Evolutionary conservation across 2,113 vertebrate genomes (phyloP).

Genomic region (Hemiprocne comata): DNA sequence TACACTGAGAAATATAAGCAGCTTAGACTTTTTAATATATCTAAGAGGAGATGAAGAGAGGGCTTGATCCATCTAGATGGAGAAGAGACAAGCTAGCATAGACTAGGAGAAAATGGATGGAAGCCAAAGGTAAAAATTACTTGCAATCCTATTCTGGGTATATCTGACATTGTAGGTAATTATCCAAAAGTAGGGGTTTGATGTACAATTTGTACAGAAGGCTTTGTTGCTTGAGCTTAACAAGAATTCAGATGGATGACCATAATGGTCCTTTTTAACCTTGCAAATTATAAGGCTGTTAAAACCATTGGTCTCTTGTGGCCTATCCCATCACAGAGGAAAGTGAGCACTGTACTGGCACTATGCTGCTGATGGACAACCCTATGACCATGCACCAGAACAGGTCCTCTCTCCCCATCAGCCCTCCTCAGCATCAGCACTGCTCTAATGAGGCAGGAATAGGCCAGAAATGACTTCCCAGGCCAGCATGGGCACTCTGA

Average conservation of each 20-base stretch:
- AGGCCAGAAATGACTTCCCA: neutral
- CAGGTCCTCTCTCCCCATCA: neutral
- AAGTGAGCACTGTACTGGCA: neutral
- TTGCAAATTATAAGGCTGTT: neutral
- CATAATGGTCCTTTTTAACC: neutral
- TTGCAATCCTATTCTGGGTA: neutral
- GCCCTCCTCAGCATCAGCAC: neutral
- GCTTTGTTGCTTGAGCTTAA: neutral
- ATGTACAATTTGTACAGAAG: neutral
- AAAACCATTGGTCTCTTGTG: neutral
- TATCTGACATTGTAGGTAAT: neutral
- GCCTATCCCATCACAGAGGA: neutral
- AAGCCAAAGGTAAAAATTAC: neutral
- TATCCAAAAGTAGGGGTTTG: neutral
- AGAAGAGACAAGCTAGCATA: neutral
- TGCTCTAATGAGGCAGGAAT: neutral
- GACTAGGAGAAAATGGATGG: neutral
- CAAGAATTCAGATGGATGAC: neutral
- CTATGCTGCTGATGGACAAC: rapidly evolving
- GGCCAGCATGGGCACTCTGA: rapidly evolving
- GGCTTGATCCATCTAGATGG: neutral
- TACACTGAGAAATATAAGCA: neutral
- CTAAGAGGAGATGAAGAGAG: neutral
- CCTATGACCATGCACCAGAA: neutral
- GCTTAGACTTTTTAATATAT: neutral